Evolutionary conservation across 2,888 invertebrate genomes (phyloP), one percentile per base, ranked within the genome.

Genomic region (Pilophorus perplexus): DNA sequence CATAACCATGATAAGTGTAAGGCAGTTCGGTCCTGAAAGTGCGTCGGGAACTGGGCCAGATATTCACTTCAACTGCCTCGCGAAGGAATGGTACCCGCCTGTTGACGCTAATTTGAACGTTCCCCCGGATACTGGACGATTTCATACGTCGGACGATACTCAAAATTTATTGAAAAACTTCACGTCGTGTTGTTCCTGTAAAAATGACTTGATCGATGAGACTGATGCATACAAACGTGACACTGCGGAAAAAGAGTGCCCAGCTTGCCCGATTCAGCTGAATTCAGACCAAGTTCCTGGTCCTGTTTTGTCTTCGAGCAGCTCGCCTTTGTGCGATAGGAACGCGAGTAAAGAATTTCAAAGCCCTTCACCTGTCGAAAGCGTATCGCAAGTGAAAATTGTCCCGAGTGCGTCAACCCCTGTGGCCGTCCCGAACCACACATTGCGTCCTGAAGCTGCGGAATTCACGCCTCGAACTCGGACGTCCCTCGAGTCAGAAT

Each of bases 1-100:
- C 2, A 28, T 52, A 27, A 16, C 52, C 2, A 52, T 52, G 52
- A 52, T 52, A 4, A 28, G 28, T 8, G 52, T 52, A 5, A 46
- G 46, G 46, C 22, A 14, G 2, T 46, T 46, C 2, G 25, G 18
- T 28, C 27, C 6, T 5, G 33, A 33, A 12, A 8, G 6, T 12
- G 6, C 33, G 6, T 33, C 12, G 33, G 6, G 6, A 8, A 12
- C 33, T 33, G 12, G 33, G 6, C 6, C 12, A 8, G 33, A 33
- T 33, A 12, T 6, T 12, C 6, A 33, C 6, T 6, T 33, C 6
- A 12, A 33, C 6, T 12, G 33, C 12, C 6, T 33, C 6, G 12
- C 6, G 12, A 33, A 33, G 12, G 33, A 33, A 12, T 8, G 12
- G 6, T 33, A 12, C 6, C 6, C 12, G 33, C 33, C 6, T 6